A percentile compares a stretch with the other conserved stretches of the same genome.
Conservation (phyloP, 2,113 vertebrate genomes). For the Cricetomys ansorgei region DNA sequence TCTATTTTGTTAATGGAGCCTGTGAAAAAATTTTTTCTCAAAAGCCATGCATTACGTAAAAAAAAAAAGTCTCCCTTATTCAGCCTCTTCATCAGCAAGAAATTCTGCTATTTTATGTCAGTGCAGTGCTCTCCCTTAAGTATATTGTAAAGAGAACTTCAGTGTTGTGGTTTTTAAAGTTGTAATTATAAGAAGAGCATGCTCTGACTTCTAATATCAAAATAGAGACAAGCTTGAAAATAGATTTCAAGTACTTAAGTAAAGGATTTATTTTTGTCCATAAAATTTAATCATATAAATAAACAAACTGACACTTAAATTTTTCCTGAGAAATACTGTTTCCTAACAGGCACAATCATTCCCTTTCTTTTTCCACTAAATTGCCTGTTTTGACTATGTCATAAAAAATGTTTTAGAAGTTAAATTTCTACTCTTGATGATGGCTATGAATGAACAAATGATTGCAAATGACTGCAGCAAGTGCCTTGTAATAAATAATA, state of each 20-base stretch:
- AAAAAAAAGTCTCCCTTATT: neutral
- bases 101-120: neutral
- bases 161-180: neutral
- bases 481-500: conserved; percentile 25
- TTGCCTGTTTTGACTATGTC: neutral
- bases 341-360: neutral
- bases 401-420: conserved; percentile 31
- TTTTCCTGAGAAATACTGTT: neutral
- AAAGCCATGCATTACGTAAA: neutral
- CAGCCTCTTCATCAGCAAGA: neutral
- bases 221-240: neutral
- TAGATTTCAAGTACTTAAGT: conserved; percentile 3
- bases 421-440: conserved; percentile 21
- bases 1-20: neutral
- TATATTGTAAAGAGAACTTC: neutral
- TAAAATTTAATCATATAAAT: conserved; percentile 46
- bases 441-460: neutral
- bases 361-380: conserved; percentile 26
- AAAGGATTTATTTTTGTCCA: conserved; percentile 26
- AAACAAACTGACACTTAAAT: neutral
- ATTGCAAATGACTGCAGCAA: neutral
- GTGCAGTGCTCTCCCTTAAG: neutral
- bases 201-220: neutral
- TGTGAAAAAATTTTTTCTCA: neutral
- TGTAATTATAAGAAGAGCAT: neutral